Evolutionary conservation across 2,113 vertebrate species (phyloP), one percentile per base, ranked within the genome.

Genomic region (Probosciger aterrimus): DNA sequence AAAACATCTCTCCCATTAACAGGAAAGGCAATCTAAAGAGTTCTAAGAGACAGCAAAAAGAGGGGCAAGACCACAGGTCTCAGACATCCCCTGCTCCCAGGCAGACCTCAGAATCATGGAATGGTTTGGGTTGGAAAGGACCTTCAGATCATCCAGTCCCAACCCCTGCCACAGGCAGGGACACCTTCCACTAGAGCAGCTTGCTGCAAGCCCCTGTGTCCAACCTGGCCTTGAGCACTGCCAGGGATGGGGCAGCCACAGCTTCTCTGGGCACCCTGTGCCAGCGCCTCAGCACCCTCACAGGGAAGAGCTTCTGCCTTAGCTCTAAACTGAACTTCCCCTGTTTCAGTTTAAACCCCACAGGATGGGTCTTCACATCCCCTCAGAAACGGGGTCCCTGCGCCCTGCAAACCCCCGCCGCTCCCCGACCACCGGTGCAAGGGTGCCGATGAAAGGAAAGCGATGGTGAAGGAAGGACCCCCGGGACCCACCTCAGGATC

Each of bases 401-500:
- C 14, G 8, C 25, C 43, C 43, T 6, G 39, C 39, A 41, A 41
- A 25, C 24, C n/a, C 31, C 14, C 25, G 49, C 28, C 15, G 4
- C 24, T 18, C 15, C 14, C 25, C 35, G 2, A 9, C 11, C 43
- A 43, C 39, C 24, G 24, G 4, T 28, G 10, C 16, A 18, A 18
- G 16, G 27, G 52, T 18, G 28, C 28, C 17, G 52, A 6, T 18
- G 52, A 53, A 18, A 31, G 11, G 47, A 35, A 9, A 10, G 8
- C 3, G 19, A 14, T 15, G 15, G 11, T 1, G 19, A 30, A 7
- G 5, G 2, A 7, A 11, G 9, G 8, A 16, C 2, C 10, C 24
- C 31, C 41, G 5, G 10, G 2, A 2, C 65, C 52, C 91, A 98
- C 98, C 98, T 98, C 78, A 4, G 89, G 77, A 33, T 81, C 96